Evolutionary conservation across 1,140 invertebrate species (phyloP).

Genomic region (Papilio dardanus): DNA sequence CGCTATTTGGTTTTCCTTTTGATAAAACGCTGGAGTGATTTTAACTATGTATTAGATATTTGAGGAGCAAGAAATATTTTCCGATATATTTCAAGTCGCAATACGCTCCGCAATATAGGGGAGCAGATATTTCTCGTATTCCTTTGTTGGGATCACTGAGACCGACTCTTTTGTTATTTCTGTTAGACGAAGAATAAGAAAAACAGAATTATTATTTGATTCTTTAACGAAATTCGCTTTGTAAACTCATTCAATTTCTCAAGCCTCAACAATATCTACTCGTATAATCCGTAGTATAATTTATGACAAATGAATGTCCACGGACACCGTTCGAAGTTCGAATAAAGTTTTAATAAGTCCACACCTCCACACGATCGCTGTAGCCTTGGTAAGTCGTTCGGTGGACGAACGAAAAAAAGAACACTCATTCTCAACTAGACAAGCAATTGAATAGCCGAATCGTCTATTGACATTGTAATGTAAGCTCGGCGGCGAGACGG

Average conservation of each 20-base stretch:
- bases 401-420: constrained; percentile 46
- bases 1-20: constrained; percentile 50
- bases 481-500: constrained; percentile 48
- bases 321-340: neutral
- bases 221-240: constrained; percentile 47
- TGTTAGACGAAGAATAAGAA: constrained; percentile 65
- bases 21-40: constrained; percentile 55
- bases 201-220: constrained; percentile 65
- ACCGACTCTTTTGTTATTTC: constrained; percentile 69
- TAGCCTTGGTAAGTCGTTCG: constrained; percentile 39
- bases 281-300: constrained; percentile 7
- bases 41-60: constrained; percentile 58
- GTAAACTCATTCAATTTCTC: constrained; percentile 49
- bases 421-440: constrained; percentile 46
- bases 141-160: constrained; percentile 69
- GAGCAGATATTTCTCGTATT: constrained; percentile 74
- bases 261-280: no score
- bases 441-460: constrained; percentile 52
- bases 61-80: constrained; percentile 64
- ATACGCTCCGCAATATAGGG: constrained; percentile 67
- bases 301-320: neutral
- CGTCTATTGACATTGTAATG: constrained; percentile 66
- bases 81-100: constrained; percentile 67
- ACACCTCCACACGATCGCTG: constrained; percentile 4
- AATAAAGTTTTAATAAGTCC: constrained; percentile 26